Conservation (phyloP, 2,113 vertebrate species). For the Thinocorus orbignyianus region DNA sequence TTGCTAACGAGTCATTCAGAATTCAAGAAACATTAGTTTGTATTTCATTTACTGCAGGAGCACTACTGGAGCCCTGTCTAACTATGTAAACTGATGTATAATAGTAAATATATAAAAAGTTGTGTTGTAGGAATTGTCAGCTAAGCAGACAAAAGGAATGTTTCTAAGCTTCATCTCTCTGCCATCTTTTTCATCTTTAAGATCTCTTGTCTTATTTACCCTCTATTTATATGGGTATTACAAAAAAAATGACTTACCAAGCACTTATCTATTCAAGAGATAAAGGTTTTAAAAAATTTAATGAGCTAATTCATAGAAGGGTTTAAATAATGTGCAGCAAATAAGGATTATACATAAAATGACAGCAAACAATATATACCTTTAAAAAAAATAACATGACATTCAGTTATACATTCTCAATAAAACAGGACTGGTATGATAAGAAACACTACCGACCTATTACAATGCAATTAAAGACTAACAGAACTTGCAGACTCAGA, state of each 20-base stretch:
- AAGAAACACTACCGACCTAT: background rate
- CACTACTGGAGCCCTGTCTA: background rate
- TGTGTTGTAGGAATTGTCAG: background rate
- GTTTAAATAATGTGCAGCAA: background rate
- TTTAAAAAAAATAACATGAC: background rate
- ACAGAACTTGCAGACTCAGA: background rate
- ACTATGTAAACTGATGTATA: background rate
- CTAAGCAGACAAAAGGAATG: background rate
- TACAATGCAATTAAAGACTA: background rate
- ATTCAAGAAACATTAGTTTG: background rate
- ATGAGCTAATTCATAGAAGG: background rate
- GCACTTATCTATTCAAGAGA: background rate
- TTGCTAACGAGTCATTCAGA: background rate
- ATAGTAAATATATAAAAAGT: background rate
- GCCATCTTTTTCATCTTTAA: background rate
- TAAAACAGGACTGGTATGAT: background rate
- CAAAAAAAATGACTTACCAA: background rate
- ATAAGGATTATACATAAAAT: background rate
- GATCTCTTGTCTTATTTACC: background rate
- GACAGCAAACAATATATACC: background rate
- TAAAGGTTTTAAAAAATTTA: background rate
- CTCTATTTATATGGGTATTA: background rate
- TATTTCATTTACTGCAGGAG: background rate
- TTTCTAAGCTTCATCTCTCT: background rate
- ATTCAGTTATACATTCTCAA: background rate